These are phyloP conservation scores for Malthinus seriepunctatus DNA, from an alignment of 2,888 invertebrate species.

Conservation along the genomic window DNA sequence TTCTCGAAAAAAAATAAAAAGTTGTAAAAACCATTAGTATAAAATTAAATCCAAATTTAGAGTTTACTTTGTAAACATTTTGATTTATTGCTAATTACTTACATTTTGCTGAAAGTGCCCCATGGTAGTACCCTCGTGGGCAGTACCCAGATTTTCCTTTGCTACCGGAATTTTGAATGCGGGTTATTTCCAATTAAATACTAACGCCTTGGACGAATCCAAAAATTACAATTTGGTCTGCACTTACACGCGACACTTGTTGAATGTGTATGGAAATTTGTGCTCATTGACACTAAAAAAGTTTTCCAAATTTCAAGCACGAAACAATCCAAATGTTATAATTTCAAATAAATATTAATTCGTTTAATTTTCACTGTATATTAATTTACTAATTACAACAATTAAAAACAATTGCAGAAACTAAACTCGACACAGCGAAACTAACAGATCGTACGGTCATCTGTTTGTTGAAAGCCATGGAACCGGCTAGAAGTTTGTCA, in stretches of 20 bases:
- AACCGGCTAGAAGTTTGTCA: slow-evolving; percentile 33
- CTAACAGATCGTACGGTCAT: slow-evolving; percentile 25
- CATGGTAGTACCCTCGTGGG: slow-evolving; percentile 54
- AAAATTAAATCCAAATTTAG: too few species aligned
- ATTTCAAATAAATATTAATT: background rate
- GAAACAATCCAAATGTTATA: background rate
- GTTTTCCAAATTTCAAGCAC: background rate
- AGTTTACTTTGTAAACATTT: too few species aligned
- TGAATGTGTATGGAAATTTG: slow-evolving; percentile 15
- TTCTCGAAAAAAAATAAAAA: too few species aligned
- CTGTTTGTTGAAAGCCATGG: slow-evolving; percentile 21
- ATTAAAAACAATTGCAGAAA: slow-evolving; percentile 9
- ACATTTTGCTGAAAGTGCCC: slow-evolving; percentile 55
- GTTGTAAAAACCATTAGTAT: too few species aligned
- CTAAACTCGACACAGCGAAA: slow-evolving; percentile 32
- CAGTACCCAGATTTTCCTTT: slow-evolving; percentile 50
- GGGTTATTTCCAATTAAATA: slow-evolving; percentile 7
- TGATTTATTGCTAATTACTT: too few species aligned
- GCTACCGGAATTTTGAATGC: slow-evolving; percentile 56
- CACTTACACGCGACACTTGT: slow-evolving; percentile 20
- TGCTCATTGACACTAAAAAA: slow-evolving; percentile 27
- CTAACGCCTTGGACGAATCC: slow-evolving; percentile 25
- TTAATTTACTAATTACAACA: slow-evolving; percentile 12
- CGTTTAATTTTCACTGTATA: slow-evolving; percentile 16
- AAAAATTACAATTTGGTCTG: slow-evolving; percentile 16